A percentile compares a stretch with the other conserved stretches of the same genome.
Conservation (phyloP, 2,888 invertebrate genomes). For the Polietes domitor region DNA sequence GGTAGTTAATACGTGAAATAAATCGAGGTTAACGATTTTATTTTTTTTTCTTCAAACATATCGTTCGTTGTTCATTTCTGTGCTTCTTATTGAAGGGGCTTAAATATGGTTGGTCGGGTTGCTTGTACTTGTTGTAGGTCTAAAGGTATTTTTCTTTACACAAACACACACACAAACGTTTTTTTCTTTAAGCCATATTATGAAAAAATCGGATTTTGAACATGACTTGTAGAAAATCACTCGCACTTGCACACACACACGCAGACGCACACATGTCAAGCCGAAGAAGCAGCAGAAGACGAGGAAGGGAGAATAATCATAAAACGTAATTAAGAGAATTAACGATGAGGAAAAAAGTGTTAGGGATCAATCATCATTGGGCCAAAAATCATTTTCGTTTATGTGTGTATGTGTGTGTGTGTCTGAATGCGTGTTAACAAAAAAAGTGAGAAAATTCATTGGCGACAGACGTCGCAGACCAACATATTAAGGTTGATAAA, state of each 20-base stretch:
- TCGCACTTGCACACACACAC: background rate
- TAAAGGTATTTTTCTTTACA: constrained; percentile 38
- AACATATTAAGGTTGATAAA: background rate
- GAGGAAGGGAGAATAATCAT: constrained; percentile 28
- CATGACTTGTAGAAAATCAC: constrained; percentile 30
- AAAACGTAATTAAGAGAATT: constrained; percentile 52
- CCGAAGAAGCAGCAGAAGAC: background rate
- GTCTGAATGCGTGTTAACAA: constrained; percentile 19
- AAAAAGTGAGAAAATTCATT: constrained; percentile 13
- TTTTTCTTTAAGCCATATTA: constrained; percentile 37
- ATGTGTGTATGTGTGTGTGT: too few relatives aligned
- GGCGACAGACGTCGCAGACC: background rate
- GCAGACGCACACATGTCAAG: too few relatives aligned
- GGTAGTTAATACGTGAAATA: constrained; percentile 44
- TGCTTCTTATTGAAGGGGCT: constrained; percentile 33
- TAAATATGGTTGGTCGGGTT: constrained; percentile 2
- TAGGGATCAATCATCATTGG: constrained; percentile 39
- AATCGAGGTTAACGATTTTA: constrained; percentile 39
- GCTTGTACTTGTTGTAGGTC: constrained; percentile 26
- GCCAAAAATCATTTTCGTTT: constrained; percentile 18
- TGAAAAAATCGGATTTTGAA: constrained; percentile 38
- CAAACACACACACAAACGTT: constrained; percentile 6
- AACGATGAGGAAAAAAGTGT: constrained; percentile 22
- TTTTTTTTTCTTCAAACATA: background rate
- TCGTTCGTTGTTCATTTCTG: constrained; percentile 10